Percentiles rank a stretch among this genome's conserved stretches.
Conservation (phyloP, 2,888 invertebrate genomes). For the Limenitis camilla region DNA sequence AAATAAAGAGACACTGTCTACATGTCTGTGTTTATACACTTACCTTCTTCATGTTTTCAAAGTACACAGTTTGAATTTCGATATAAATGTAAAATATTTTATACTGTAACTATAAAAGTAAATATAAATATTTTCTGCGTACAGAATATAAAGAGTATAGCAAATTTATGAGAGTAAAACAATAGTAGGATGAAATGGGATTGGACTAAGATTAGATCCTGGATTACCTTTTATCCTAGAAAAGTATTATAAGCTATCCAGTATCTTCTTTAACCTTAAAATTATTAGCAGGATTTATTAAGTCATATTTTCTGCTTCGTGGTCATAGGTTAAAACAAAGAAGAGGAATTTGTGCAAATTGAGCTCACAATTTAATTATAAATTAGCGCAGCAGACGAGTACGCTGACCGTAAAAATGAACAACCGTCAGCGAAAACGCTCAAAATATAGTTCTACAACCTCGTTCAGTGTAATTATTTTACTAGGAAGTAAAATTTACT, state of each 20-base stretch:
- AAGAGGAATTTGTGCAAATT: constrained; percentile 6
- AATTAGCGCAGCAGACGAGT: constrained; percentile 11
- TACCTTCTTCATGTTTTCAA: no score
- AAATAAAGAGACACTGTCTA: background rate
- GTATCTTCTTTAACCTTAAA: no score
- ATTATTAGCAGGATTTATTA: background rate
- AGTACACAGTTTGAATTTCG: no score
- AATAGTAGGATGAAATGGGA: no score
- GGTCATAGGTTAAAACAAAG: background rate
- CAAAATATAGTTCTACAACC: background rate
- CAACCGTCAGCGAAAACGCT: background rate
- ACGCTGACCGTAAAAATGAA: constrained; percentile 8
- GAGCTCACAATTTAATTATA: constrained; percentile 14
- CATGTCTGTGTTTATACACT: background rate
- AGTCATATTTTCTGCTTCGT: background rate
- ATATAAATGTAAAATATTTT: no score
- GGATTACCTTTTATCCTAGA: no score
- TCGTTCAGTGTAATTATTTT: background rate
- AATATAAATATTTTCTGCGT: no score
- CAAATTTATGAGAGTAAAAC: no score
- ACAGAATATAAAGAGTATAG: no score
- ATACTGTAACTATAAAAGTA: no score
- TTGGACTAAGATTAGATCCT: no score
- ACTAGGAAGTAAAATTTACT: background rate
- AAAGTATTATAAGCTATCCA: no score